Conservation (phyloP, 1,140 invertebrate species). For the Papilio aristodemus region DNA sequence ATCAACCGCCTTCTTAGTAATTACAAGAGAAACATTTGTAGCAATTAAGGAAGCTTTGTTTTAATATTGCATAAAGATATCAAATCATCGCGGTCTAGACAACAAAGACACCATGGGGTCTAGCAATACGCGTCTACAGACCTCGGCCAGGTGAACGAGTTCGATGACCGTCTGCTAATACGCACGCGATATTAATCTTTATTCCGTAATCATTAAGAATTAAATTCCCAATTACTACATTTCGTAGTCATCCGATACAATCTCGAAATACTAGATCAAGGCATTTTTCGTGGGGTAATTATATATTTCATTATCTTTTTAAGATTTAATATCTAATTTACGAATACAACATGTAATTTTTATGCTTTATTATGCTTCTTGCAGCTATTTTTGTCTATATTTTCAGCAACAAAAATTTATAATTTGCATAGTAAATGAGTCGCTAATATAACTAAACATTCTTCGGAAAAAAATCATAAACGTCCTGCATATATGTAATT, state of each 20-base stretch:
- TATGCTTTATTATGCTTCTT: not conserved
- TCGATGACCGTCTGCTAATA: slow-evolving; percentile 39
- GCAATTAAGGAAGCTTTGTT: slow-evolving; percentile 23
- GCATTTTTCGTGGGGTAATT: slow-evolving; percentile 26
- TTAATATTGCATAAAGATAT: slow-evolving; percentile 30
- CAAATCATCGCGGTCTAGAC: slow-evolving; percentile 36
- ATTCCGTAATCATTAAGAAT: not conserved
- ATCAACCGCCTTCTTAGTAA: not conserved
- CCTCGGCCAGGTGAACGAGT: slow-evolving; percentile 33
- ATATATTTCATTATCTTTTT: slow-evolving; percentile 19
- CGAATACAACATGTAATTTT: not conserved
- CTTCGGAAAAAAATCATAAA: no score
- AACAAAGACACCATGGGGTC: slow-evolving; percentile 40
- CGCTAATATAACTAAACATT: no score
- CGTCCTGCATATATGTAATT: no score
- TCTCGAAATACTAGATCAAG: slow-evolving; percentile 23
- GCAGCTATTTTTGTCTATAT: not conserved
- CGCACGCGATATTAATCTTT: slow-evolving; percentile 2
- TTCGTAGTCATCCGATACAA: slow-evolving; percentile 6
- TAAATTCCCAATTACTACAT: not conserved
- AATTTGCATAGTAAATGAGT: slow-evolving; percentile 8
- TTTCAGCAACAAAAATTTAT: not conserved
- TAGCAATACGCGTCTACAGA: slow-evolving; percentile 15
- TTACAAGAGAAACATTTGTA: slow-evolving; percentile 12
- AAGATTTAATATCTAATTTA: slow-evolving; percentile 9